These are phyloP conservation scores for Cryptoleucopteryx plumbea DNA, from an alignment of 2,113 vertebrate species.

Conservation along the genomic window DNA sequence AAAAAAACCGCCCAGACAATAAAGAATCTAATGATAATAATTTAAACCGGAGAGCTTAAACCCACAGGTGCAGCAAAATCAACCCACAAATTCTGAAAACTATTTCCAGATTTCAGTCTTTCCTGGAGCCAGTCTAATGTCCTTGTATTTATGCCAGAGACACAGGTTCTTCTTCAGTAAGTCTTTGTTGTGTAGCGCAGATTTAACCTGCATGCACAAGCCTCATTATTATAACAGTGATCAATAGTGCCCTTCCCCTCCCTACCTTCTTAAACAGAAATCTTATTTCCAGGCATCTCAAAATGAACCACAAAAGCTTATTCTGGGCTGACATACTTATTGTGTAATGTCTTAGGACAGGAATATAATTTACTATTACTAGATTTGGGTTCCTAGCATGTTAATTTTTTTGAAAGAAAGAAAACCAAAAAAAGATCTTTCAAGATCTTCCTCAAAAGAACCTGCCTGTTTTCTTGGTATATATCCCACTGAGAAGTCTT, in stretches of 20 bases:
- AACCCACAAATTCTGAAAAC: not conserved
- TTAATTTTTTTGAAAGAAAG: not conserved
- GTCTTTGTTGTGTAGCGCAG: not conserved
- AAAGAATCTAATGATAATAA: not conserved
- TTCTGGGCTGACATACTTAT: not conserved
- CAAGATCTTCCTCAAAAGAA: not conserved
- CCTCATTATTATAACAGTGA: not conserved
- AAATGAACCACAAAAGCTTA: not conserved
- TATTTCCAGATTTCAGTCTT: not conserved
- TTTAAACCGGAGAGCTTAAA: not conserved
- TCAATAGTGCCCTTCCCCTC: not conserved
- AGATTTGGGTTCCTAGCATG: not conserved
- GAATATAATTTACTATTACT: not conserved
- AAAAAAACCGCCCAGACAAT: not conserved
- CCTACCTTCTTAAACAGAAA: not conserved
- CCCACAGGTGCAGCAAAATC: not conserved
- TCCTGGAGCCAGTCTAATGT: not conserved
- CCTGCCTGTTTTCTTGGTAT: not conserved
- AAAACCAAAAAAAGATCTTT: not conserved
- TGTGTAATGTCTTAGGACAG: not conserved
- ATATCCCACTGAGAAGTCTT: not conserved
- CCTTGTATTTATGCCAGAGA: not conserved
- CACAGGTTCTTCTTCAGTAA: not conserved
- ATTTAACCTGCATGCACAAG: not conserved
- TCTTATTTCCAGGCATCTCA: not conserved